Percentiles rank a stretch among this genome's conserved stretches.
Conservation (phyloP, 2,888 invertebrate genomes). For the Cerceris ruficornis region DNA sequence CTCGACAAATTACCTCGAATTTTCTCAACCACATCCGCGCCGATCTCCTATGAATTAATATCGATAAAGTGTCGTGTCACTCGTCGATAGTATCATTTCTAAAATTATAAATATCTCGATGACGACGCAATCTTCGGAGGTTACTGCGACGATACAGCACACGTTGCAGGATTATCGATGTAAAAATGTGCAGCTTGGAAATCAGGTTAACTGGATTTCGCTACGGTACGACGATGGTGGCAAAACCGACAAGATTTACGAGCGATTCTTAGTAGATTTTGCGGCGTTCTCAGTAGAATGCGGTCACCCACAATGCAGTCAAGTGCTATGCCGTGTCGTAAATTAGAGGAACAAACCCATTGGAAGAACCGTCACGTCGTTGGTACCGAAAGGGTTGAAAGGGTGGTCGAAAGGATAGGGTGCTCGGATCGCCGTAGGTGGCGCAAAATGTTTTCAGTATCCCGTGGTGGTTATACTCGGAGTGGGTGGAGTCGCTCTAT, state of each 20-base stretch:
- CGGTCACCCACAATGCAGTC: constrained; percentile 63
- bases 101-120: neutral
- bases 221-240: constrained; percentile 28
- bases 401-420: neutral
- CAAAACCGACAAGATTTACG: constrained; percentile 58
- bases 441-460: constrained; percentile 55
- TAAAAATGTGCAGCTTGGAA: neutral
- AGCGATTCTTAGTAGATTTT: constrained; percentile 60
- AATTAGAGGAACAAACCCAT: constrained; percentile 42
- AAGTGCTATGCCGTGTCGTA: constrained; percentile 39
- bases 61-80: neutral
- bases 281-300: constrained; percentile 56
- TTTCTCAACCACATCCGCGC: neutral
- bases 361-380: neutral
- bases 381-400: constrained; percentile 23
- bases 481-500: constrained; percentile 41
- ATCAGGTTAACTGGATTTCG: constrained; percentile 26
- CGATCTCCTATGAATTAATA: constrained; percentile 3
- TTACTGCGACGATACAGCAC: neutral
- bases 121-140: neutral
- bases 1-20: constrained; percentile 12
- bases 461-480: neutral
- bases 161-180: neutral
- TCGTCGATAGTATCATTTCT: neutral
- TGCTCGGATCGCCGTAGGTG: constrained; percentile 31